Base-by-base conservation (phyloP, 92 coral and sea anemone genomes). In the Umimayanthus chanpuru region DNA sequence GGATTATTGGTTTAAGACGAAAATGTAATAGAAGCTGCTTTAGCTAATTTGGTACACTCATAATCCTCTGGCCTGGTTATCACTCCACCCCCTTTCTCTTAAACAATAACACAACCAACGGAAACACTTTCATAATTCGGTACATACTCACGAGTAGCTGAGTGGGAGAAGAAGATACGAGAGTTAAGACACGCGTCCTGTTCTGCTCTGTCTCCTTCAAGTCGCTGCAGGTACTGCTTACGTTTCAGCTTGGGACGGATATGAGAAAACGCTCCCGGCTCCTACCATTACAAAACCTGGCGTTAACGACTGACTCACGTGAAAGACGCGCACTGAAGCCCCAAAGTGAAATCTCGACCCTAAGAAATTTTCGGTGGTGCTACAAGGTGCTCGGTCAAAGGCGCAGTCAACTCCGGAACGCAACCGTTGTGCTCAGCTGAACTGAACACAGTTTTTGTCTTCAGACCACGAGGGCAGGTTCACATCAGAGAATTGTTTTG, bases 401-500 rank as follows among this genome's bases (percentile, higher is more conserved):
- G 76, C 76, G 29, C 76, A 71, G 76, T 28, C 76, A 83, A 75
- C 23, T 28, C 38, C 67, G 14, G 20, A 83, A 26, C 78, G 26
- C 77, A 28, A 71, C 64, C 58, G 41, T 26, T 61, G 85, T 10
- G 85, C 38, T 56, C 84, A 5, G n/a, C 38, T 29, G 65, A 41
- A 81, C 44, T 64, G 77, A 43, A 25, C 28, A 30, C 44, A 83
- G 64, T 39, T 43, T 83, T 83, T 44, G 78, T 83, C 55, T 74
- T 44, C 78, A 83, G 77, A 40, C 87, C 78, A 83, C 47, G 77
- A 70, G 78, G 36, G 32, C 64, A 83, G 56, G 58, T 41, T 44
- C 78, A 74, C 44, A 70, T 83, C 78, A 44, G 64, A 53, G 64
- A 9, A 68, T 55, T 83, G 76, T 83, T 83, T 83, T 83, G 87